These are phyloP conservation scores for Rhagoletis pomonella DNA, from an alignment of 1,140 invertebrate species.

Conservation along the genomic window DNA sequence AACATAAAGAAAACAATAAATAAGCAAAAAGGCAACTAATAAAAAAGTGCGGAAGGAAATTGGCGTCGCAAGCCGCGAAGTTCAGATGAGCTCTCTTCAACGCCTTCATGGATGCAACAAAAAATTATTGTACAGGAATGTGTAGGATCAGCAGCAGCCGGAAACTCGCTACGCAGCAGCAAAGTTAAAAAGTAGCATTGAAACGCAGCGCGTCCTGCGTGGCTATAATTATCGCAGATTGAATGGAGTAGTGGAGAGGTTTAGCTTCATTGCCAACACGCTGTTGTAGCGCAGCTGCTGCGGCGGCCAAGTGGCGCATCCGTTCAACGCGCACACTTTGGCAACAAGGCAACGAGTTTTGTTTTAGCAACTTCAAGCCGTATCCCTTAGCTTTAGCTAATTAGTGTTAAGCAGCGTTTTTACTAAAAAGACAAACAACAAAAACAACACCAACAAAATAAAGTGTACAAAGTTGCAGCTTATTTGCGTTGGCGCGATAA, in stretches of 20 bases:
- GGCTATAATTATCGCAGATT: background rate
- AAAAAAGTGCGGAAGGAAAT: background rate
- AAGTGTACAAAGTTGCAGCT: background rate
- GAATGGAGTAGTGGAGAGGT: background rate
- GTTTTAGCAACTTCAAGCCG: background rate
- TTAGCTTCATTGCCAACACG: background rate
- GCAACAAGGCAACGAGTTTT: background rate
- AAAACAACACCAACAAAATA: background rate
- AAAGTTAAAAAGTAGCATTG: background rate
- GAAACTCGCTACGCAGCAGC: background rate
- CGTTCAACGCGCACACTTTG: background rate
- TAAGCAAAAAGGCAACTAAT: too few species aligned
- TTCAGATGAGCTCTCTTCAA: background rate
- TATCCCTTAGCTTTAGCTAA: conserved; percentile 42
- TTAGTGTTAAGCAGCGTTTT: conserved; percentile 46
- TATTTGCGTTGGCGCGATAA: background rate
- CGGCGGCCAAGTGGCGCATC: background rate
- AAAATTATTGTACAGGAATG: background rate
- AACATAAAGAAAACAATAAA: too few species aligned
- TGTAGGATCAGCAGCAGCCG: conserved; percentile 16
- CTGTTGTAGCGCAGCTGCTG: background rate
- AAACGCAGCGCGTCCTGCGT: background rate
- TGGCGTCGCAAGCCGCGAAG: background rate
- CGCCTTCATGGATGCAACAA: background rate
- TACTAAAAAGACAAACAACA: conserved; percentile 16